Percentiles rank a stretch among this genome's conserved stretches.
These are phyloP conservation scores for Drosophila carrolli DNA, from an alignment of 1,140 invertebrate genomes.

Conservation along the genomic window DNA sequence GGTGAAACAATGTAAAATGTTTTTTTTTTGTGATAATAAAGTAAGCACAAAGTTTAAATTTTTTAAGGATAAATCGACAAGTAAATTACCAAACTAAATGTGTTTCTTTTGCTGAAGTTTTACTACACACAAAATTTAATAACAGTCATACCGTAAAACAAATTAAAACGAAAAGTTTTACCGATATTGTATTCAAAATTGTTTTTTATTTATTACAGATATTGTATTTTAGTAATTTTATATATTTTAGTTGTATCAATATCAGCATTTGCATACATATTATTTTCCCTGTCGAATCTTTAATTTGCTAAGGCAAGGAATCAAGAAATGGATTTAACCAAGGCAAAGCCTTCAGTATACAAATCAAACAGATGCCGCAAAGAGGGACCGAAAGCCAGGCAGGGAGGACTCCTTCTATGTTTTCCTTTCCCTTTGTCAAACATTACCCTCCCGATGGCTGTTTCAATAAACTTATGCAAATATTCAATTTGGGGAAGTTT, in stretches of 20 bases:
- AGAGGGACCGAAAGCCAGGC: background rate
- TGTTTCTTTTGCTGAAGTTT: too few relatives aligned
- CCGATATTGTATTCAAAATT: too few relatives aligned
- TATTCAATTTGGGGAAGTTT: slow-evolving; percentile 75
- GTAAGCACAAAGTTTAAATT: too few relatives aligned
- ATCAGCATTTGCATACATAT: background rate
- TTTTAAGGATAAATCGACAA: too few relatives aligned
- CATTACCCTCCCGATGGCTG: slow-evolving; percentile 38
- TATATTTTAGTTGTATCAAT: background rate
- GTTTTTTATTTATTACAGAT: too few relatives aligned
- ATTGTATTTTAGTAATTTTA: background rate
- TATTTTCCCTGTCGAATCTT: background rate
- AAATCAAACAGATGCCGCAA: slow-evolving; percentile 57
- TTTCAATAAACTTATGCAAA: slow-evolving; percentile 82
- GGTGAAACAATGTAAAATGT: too few relatives aligned
- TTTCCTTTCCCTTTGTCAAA: slow-evolving; percentile 24
- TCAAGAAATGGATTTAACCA: slow-evolving; percentile 28
- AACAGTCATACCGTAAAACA: too few relatives aligned
- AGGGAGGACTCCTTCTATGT: slow-evolving; percentile 12
- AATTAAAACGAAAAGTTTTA: too few relatives aligned
- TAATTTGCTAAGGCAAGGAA: slow-evolving; percentile 17
- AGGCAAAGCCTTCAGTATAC: slow-evolving; percentile 21
- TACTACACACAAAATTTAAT: too few relatives aligned
- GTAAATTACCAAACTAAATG: too few relatives aligned
- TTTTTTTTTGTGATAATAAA: too few relatives aligned